phyloP scores from a whole-genome alignment of 92 coral and sea anemone species.

The Blastomussa wellsi region DNA sequence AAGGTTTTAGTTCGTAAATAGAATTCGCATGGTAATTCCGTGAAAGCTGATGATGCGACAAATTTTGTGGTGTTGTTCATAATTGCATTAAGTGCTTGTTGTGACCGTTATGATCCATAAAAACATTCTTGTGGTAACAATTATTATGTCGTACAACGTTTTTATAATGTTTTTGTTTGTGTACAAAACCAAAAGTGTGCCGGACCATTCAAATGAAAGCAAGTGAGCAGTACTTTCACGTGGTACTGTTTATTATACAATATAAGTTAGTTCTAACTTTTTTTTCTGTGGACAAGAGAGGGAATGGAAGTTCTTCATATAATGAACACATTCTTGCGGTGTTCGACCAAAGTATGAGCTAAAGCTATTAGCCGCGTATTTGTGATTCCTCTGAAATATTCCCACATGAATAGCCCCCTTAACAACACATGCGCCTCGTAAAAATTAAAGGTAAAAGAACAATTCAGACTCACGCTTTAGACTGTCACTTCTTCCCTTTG shows the following conservation, averaged over 20 bases:
- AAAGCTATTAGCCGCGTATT: neutral
- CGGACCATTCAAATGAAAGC: slow-evolving; percentile 2
- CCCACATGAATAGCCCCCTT: neutral
- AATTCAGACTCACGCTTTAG: slow-evolving; percentile 30
- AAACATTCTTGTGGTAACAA: neutral
- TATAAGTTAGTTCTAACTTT: neutral
- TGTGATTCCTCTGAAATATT: neutral
- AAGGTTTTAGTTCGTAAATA: neutral
- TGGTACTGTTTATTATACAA: neutral
- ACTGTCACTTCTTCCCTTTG: neutral
- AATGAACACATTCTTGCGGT: neutral
- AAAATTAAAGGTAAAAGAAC: neutral
- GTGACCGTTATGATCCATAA: neutral
- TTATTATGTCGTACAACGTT: neutral
- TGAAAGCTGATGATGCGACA: neutral
- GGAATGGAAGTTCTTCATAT: neutral
- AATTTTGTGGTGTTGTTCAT: neutral
- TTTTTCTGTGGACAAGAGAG: neutral
- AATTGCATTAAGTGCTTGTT: neutral
- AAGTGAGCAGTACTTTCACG: neutral
- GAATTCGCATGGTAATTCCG: neutral
- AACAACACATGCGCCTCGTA: neutral
- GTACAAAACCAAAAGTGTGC: neutral
- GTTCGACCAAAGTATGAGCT: neutral
- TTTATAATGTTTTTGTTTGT: neutral